These are phyloP conservation scores for Diplodus puntazzo DNA, from an alignment of 2,797 vertebrate genomes.

Conservation along the genomic window DNA sequence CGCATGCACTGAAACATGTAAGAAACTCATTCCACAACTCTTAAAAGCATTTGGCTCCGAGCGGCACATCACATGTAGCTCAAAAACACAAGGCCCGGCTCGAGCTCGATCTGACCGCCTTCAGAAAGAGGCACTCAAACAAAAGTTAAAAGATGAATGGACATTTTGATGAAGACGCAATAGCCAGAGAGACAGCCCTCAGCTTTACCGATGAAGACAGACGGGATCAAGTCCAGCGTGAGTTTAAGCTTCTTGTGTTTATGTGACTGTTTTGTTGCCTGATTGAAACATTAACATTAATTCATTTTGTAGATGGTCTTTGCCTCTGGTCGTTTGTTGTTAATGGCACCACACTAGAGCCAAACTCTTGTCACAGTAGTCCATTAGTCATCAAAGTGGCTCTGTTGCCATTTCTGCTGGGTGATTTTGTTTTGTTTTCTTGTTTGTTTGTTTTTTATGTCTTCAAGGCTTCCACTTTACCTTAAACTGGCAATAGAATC, in stretches of 20 bases:
- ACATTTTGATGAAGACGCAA: slow-evolving; percentile 46
- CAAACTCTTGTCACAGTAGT: slow-evolving; percentile 15
- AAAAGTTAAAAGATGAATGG: slow-evolving; percentile 47
- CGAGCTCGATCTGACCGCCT: slow-evolving; percentile 16
- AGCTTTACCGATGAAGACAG: slow-evolving; percentile 35
- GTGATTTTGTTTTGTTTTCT: not conserved
- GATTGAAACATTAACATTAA: slow-evolving; percentile 10
- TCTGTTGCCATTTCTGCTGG: not conserved
- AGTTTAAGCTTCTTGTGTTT: not conserved
- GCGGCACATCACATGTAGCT: slow-evolving; percentile 31
- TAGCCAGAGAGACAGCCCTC: slow-evolving; percentile 16
- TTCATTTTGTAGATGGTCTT: slow-evolving; percentile 1
- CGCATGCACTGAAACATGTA: slow-evolving; percentile 37
- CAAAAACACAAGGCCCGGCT: slow-evolving; percentile 30
- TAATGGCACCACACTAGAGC: slow-evolving; percentile 23
- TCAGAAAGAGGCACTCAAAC: slow-evolving; percentile 33
- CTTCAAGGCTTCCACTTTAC: slow-evolving; percentile 1
- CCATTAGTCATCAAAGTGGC: slow-evolving; percentile 21
- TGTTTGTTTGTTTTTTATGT: not conserved
- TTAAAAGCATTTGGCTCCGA: slow-evolving; percentile 49
- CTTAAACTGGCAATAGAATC: not conserved
- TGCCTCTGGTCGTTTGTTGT: slow-evolving; percentile 15
- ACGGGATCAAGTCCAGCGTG: not conserved
- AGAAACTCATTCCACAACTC: slow-evolving; percentile 22
- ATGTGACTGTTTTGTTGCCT: not conserved